phyloP scores from a whole-genome alignment of 2,797 vertebrate species.

The Coilia nasus region DNA sequence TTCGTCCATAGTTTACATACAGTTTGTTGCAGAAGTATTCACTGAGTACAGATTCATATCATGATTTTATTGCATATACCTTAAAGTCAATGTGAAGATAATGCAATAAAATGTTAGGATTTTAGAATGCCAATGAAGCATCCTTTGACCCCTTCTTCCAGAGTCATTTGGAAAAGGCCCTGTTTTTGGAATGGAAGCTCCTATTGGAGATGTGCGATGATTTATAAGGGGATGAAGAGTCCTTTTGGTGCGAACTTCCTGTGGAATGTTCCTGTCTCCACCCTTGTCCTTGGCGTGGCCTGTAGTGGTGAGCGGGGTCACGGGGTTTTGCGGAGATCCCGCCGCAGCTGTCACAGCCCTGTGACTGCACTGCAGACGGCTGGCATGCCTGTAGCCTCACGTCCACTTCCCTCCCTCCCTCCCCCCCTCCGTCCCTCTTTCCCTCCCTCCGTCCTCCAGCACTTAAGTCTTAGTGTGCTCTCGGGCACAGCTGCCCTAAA shows the following conservation, averaged over 20 bases:
- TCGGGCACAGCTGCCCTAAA: slow-evolving; percentile 23
- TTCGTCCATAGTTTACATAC: not conserved
- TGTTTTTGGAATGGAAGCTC: not conserved
- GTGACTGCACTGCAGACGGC: not conserved
- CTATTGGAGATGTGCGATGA: slow-evolving; percentile 25
- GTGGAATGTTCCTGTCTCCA: slow-evolving; percentile 44
- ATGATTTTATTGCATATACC: not conserved
- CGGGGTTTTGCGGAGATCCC: not conserved
- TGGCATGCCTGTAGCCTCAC: not conserved
- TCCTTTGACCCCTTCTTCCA: not conserved
- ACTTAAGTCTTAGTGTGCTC: slow-evolving; percentile 12
- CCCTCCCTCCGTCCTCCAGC: not conserved
- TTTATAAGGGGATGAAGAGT: slow-evolving; percentile 25
- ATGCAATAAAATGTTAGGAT: not conserved
- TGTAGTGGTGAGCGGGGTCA: slow-evolving; percentile 1
- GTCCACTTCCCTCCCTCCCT: not conserved
- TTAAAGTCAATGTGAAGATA: not conserved
- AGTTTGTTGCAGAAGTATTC: not conserved
- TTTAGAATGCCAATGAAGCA: not conserved
- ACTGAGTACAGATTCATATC: not conserved
- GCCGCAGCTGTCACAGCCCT: not conserved
- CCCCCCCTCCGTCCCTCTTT: not conserved
- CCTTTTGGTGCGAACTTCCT: slow-evolving; percentile 45
- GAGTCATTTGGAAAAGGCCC: not conserved
- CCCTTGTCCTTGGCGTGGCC: slow-evolving; percentile 23